These are phyloP conservation scores for Noctua janthe DNA, from an alignment of 2,888 invertebrate species.

Conservation along the genomic window DNA sequence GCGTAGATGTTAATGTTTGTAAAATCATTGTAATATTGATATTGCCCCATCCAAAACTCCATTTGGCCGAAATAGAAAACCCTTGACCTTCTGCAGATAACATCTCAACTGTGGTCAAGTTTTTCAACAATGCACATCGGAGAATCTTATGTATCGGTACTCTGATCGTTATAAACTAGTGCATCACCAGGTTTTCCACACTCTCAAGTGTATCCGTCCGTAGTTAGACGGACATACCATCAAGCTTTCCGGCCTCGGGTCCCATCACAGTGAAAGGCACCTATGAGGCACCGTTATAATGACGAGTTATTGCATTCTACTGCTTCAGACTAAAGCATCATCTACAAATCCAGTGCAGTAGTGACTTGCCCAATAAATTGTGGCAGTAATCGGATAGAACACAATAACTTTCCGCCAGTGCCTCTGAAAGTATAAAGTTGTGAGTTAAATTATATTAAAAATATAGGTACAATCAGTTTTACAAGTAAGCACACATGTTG, in stretches of 20 bases:
- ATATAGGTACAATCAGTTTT: constrained; percentile 51
- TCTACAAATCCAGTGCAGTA: constrained; percentile 88
- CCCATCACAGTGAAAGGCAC: constrained; percentile 90
- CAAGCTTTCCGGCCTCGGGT: constrained; percentile 90
- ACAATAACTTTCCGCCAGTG: constrained; percentile 94
- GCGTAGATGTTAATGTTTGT: constrained; percentile 75
- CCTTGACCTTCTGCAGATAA: constrained; percentile 88
- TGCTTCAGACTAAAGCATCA: constrained; percentile 83
- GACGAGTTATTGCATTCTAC: constrained; percentile 91
- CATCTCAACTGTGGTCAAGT: constrained; percentile 88
- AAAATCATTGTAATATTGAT: constrained; percentile 70
- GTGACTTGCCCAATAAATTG: constrained; percentile 87
- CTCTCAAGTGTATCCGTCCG: constrained; percentile 89
- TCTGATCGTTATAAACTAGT: constrained; percentile 74
- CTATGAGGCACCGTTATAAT: constrained; percentile 88
- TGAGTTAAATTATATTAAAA: constrained; percentile 73
- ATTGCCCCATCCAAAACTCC: constrained; percentile 88
- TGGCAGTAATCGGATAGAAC: constrained; percentile 89
- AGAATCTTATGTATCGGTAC: constrained; percentile 70
- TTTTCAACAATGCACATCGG: constrained; percentile 89
- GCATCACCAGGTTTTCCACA: constrained; percentile 90
- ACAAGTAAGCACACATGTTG: constrained; percentile 39
- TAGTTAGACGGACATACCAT: constrained; percentile 87
- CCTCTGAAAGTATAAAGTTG: constrained; percentile 94
- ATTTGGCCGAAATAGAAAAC: constrained; percentile 90